A percentile compares a stretch with the other conserved stretches of the same genome.
These are phyloP conservation scores for Antidorcas marsupialis DNA, from an alignment of 2,113 vertebrate species.

Conservation along the genomic window DNA sequence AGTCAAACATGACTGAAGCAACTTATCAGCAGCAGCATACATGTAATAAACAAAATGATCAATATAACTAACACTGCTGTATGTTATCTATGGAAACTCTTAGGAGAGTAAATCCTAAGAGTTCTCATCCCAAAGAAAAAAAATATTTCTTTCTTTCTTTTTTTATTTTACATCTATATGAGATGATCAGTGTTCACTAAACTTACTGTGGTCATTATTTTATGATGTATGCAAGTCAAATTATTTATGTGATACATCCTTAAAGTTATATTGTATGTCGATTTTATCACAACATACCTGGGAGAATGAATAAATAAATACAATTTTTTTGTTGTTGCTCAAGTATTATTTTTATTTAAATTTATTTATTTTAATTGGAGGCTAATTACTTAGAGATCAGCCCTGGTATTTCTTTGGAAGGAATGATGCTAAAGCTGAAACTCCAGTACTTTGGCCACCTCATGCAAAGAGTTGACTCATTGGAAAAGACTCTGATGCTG, in stretches of 20 bases:
- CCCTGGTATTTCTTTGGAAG: too few species aligned
- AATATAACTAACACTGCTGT: background rate
- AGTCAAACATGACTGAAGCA: fast-evolving
- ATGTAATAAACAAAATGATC: background rate
- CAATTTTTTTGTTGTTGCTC: too few species aligned
- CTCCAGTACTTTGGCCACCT: too few species aligned
- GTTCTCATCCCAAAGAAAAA: background rate
- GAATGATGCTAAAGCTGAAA: too few species aligned
- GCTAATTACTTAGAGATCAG: too few species aligned
- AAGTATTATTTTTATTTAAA: too few species aligned
- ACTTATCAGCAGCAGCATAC: too few species aligned
- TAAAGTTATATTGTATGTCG: background rate
- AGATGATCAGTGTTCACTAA: background rate
- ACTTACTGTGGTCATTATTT: background rate
- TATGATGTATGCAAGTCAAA: background rate
- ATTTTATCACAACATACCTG: background rate
- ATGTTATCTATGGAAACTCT: background rate
- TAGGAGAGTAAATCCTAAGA: background rate
- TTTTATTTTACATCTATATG: background rate
- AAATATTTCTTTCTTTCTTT: background rate
- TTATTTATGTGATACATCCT: background rate
- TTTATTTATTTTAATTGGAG: too few species aligned
- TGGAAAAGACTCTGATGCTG: too few species aligned
- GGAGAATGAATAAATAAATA: background rate
- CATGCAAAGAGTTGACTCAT: too few species aligned